These are phyloP conservation scores for Anhinga rufa DNA, from an alignment of 2,113 vertebrate species.

Conservation along the genomic window DNA sequence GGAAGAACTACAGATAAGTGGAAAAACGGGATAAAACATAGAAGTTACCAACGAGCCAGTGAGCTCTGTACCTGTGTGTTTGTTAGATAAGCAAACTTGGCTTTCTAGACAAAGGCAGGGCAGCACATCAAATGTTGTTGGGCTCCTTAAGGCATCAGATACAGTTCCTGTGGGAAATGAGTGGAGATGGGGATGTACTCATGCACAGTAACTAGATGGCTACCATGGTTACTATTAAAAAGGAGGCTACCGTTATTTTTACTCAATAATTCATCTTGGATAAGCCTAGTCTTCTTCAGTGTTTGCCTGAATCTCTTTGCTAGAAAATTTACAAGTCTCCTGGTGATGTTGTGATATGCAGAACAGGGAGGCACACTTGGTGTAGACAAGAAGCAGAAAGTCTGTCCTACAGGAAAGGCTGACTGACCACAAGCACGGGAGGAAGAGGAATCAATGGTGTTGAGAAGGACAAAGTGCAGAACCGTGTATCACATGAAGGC, in stretches of 20 bases:
- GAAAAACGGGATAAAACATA: neutral
- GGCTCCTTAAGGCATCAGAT: neutral
- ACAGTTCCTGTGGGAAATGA: neutral
- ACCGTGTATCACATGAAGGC: neutral
- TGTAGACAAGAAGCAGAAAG: neutral
- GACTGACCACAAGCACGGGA: neutral
- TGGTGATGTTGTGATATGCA: neutral
- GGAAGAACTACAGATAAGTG: neutral
- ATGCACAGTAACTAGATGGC: neutral
- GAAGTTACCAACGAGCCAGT: neutral
- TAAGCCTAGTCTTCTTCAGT: neutral
- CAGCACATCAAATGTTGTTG: neutral
- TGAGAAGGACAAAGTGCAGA: neutral
- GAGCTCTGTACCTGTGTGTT: neutral
- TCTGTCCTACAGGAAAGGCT: neutral
- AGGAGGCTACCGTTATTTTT: neutral
- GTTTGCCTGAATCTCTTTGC: neutral
- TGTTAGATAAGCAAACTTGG: neutral
- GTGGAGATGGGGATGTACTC: neutral
- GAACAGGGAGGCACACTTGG: neutral
- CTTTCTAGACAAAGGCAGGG: neutral
- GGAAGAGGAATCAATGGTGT: neutral
- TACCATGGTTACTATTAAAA: neutral
- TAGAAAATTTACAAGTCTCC: neutral
- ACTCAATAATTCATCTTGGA: neutral